These are phyloP conservation scores for Nomada ferruginata DNA, from an alignment of 2,888 invertebrate genomes.

Conservation along the genomic window DNA sequence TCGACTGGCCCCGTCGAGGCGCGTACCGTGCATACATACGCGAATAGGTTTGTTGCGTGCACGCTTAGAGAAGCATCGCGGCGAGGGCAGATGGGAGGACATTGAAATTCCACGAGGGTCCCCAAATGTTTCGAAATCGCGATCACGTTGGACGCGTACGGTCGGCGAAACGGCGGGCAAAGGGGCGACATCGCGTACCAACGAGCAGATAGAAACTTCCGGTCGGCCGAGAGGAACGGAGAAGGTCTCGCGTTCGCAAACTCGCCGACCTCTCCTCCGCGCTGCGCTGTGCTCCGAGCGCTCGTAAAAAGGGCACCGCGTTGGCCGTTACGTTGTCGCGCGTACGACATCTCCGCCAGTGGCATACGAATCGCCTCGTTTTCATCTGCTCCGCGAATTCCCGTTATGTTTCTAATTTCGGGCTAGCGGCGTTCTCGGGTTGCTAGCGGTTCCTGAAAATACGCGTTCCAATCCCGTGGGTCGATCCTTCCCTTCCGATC, in stretches of 20 bases:
- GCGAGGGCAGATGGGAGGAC: background rate
- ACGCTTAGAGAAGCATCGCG: no score
- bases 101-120: conserved; percentile 56
- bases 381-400: conserved; percentile 42
- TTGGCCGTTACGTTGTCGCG: conserved; percentile 47
- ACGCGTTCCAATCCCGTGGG: background rate
- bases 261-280: conserved; percentile 24
- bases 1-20: no score
- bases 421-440: conserved; percentile 20
- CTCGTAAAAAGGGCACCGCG: conserved; percentile 66
- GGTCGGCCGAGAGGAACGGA: conserved; percentile 33
- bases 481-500: no score
- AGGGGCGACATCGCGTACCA: conserved; percentile 50
- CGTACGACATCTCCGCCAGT: conserved; percentile 56
- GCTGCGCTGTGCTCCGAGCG: background rate
- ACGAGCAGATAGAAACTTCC: conserved; percentile 57
- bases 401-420: conserved; percentile 61
- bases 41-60: no score
- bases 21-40: no score
- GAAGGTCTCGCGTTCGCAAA: conserved; percentile 47
- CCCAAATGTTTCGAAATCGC: no score
- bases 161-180: conserved; percentile 15
- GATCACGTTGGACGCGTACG: background rate
- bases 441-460: background rate
- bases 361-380: conserved; percentile 80